Evolutionary conservation across 1,140 invertebrate species (phyloP).

Genomic region (Homalodisca vitripennis): DNA sequence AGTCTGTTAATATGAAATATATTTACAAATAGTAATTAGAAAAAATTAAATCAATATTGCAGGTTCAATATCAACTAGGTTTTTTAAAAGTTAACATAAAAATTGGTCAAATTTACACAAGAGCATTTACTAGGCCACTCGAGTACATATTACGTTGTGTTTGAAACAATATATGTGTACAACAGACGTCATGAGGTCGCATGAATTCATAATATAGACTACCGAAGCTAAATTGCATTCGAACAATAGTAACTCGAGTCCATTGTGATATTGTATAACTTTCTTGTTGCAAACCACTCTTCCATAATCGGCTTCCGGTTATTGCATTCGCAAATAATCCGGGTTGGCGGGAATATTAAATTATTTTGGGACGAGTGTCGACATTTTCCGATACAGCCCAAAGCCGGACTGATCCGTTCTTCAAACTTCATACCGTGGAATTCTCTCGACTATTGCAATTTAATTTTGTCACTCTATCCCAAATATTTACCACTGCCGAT

Average conservation of each 20-base stretch:
- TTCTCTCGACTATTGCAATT: not conserved
- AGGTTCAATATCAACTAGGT: too few relatives aligned
- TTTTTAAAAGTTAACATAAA: too few relatives aligned
- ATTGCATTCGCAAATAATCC: conserved; percentile 21
- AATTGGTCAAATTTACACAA: too few relatives aligned
- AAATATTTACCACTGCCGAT: conserved; percentile 17
- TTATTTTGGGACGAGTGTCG: conserved; percentile 21
- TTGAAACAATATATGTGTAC: too few relatives aligned
- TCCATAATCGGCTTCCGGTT: conserved; percentile 5
- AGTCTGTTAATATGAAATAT: too few relatives aligned
- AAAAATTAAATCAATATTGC: too few relatives aligned
- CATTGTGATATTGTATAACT: not conserved
- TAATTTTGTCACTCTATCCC: conserved; percentile 26
- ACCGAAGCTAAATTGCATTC: too few relatives aligned
- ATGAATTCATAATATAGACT: too few relatives aligned
- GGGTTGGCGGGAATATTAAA: conserved; percentile 9
- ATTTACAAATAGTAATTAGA: too few relatives aligned
- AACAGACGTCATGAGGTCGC: too few relatives aligned
- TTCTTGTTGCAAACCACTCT: conserved; percentile 5
- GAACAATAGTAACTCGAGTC: not conserved
- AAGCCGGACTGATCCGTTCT: conserved; percentile 21
- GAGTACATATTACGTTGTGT: too few relatives aligned
- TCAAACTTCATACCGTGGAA: not conserved
- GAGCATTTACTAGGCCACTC: too few relatives aligned
- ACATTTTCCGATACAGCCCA: conserved; percentile 17